A percentile compares a stretch with the other conserved stretches of the same genome.
Evolutionary conservation across 30 jellyfish, hydroid and myxozoan genomes (phyloP).

Genomic region (Phacellophora camtschatica): DNA sequence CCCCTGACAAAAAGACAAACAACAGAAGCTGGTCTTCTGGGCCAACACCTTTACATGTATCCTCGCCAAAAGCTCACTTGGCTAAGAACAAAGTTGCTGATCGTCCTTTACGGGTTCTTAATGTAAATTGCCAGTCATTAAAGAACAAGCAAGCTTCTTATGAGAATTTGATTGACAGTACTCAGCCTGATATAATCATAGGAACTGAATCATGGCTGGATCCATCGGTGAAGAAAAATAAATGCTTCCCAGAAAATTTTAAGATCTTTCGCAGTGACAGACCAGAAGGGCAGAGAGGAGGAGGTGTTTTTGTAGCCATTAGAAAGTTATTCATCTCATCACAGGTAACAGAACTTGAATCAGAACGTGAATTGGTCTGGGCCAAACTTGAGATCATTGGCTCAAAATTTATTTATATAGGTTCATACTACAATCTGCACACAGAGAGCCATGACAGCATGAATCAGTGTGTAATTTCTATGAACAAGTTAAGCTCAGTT

Average conservation of each 20-base stretch:
- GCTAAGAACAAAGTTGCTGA: neutral
- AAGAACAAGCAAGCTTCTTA: neutral
- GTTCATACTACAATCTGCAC: constrained; percentile 41
- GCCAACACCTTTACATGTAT: neutral
- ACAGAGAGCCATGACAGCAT: constrained; percentile 9
- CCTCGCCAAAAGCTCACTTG: neutral
- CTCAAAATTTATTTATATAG: neutral
- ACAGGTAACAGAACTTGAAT: constrained; percentile 2
- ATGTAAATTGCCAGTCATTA: neutral
- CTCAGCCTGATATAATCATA: neutral
- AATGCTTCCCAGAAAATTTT: constrained; percentile 25
- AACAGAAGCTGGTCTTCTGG: neutral
- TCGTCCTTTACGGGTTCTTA: neutral
- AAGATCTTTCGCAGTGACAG: constrained; percentile 11
- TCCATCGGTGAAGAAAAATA: constrained; percentile 7
- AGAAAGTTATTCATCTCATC: neutral
- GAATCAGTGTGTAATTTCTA: neutral
- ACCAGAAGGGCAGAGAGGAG: constrained; percentile 39
- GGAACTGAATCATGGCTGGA: constrained; percentile 11
- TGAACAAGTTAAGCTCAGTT: neutral
- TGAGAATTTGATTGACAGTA: constrained; percentile 9
- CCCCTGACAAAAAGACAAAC: neutral
- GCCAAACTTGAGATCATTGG: constrained; percentile 4
- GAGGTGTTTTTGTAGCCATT: neutral
- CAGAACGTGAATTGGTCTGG: constrained; percentile 35